Percentiles rank a stretch among this genome's conserved stretches.
phyloP scores from a whole-genome alignment of 2,113 vertebrate species.

The Chascanopsetta lugubris region DNA sequence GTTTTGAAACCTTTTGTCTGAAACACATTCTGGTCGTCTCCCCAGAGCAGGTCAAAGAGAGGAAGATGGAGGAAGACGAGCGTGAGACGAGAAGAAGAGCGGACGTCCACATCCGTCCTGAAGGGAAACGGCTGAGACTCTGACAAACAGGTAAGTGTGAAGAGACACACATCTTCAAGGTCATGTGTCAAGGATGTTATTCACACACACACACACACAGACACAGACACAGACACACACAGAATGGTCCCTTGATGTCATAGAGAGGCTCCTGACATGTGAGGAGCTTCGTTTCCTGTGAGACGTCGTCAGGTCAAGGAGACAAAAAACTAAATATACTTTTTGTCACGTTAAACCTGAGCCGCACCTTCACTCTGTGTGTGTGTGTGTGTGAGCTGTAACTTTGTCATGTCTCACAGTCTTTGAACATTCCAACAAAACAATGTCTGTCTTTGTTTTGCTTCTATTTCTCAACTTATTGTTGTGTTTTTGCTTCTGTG shows the following conservation, averaged over 20 bases:
- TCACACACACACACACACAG: slow-evolving; percentile 35
- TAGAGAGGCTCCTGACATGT: slow-evolving; percentile 27
- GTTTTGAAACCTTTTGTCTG: no score
- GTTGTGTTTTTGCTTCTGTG: slow-evolving; percentile 29
- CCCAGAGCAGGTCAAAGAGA: no score
- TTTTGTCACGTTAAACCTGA: slow-evolving; percentile 9
- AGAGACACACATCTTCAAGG: slow-evolving; percentile 46
- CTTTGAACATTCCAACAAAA: slow-evolving; percentile 36
- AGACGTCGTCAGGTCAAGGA: slow-evolving; percentile 42
- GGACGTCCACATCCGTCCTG: slow-evolving; percentile 44
- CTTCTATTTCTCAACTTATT: slow-evolving; percentile 12
- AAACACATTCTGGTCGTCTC: no score
- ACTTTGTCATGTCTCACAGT: slow-evolving; percentile 57
- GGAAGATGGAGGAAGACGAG: slow-evolving; percentile 49
- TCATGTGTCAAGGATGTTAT: slow-evolving; percentile 10
- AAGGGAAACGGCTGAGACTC: slow-evolving; percentile 51
- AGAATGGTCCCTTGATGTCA: slow-evolving; percentile 8
- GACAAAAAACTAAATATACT: slow-evolving; percentile 35
- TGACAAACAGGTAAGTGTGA: slow-evolving; percentile 29
- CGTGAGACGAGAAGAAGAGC: slow-evolving; percentile 39
- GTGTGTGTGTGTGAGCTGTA: slow-evolving; percentile 59
- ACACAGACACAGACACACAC: slow-evolving; percentile 42
- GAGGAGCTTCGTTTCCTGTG: slow-evolving; percentile 42
- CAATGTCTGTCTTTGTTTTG: slow-evolving; percentile 70
- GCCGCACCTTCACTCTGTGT: slow-evolving; percentile 18